Evolutionary conservation across 2,797 vertebrate species (phyloP).

Genomic region (Notolepis coatsorum): DNA sequence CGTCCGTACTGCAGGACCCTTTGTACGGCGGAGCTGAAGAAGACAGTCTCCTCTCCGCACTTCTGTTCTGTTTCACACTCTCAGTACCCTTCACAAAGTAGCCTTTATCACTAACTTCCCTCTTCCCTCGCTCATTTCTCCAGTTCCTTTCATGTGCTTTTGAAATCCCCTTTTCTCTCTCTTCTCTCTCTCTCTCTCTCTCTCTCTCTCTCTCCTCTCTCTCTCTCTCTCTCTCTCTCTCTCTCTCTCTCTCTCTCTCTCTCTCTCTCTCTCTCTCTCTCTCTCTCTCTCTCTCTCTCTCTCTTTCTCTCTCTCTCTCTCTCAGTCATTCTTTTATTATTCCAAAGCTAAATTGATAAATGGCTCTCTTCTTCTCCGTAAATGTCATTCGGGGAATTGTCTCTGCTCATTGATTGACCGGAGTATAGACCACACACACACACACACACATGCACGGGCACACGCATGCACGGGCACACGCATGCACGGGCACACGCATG

Average conservation of each 20-base stretch:
- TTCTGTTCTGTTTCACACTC: constrained; percentile 78
- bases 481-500: not conserved
- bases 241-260: constrained; percentile 15
- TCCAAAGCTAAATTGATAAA: constrained; percentile 80
- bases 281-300: not conserved
- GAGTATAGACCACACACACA: constrained; percentile 71
- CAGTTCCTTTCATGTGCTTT: constrained; percentile 80
- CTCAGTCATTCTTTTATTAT: constrained; percentile 80
- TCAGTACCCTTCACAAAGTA: constrained; percentile 74
- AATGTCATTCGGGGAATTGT: constrained; percentile 79
- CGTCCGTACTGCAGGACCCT: too few relatives aligned
- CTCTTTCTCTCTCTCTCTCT: constrained; percentile 37
- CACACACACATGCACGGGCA: constrained; percentile 35
- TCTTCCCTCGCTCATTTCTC: constrained; percentile 78
- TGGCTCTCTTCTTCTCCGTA: constrained; percentile 77
- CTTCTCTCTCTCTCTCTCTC: constrained; percentile 13
- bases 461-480: constrained; percentile 29
- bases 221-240: constrained; percentile 28
- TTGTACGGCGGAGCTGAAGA: too few relatives aligned
- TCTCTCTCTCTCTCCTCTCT: constrained; percentile 45
- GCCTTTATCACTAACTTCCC: constrained; percentile 79
- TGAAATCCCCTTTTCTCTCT: constrained; percentile 78
- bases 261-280: constrained; percentile 2
- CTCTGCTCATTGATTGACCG: constrained; percentile 78
- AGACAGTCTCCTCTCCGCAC: constrained; percentile 70